Evolutionary conservation across 2,888 invertebrate species (phyloP).

Genomic region (Macrosiphum euphorbiae): DNA sequence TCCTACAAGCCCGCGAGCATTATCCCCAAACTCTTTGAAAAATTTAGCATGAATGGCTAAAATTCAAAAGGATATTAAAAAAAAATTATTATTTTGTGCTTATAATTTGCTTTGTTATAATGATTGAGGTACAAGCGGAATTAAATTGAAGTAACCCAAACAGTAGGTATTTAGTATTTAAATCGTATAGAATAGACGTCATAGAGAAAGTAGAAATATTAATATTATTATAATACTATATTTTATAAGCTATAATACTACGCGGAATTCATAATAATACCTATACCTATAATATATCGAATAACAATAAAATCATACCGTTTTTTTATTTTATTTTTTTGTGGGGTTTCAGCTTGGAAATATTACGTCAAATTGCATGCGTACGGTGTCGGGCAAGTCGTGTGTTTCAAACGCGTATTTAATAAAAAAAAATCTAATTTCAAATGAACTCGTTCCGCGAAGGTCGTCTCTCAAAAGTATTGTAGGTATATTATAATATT

Average conservation of each 20-base stretch:
- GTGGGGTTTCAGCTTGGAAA: background rate
- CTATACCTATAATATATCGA: background rate
- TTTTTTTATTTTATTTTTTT: background rate
- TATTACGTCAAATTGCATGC: background rate
- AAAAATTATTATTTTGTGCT: background rate
- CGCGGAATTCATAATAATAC: background rate
- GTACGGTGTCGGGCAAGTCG: background rate
- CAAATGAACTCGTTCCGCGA: background rate
- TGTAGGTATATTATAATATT: background rate
- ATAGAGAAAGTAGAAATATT: background rate
- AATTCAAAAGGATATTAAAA: background rate
- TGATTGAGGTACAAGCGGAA: too few species aligned
- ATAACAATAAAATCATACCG: background rate
- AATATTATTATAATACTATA: background rate
- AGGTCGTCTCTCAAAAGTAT: background rate
- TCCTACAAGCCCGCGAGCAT: background rate
- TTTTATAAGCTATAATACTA: too few species aligned
- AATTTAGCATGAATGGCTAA: background rate
- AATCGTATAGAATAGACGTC: background rate
- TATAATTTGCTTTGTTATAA: too few species aligned
- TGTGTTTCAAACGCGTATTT: background rate
- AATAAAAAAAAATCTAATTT: background rate
- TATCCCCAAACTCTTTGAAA: background rate
- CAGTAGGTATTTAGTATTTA: background rate
- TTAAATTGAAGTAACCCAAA: too few species aligned